Percentiles rank a stretch among this genome's conserved stretches.
These are phyloP conservation scores for Drosophila ambigua DNA, from an alignment of 1,140 invertebrate species.

Conservation along the genomic window DNA sequence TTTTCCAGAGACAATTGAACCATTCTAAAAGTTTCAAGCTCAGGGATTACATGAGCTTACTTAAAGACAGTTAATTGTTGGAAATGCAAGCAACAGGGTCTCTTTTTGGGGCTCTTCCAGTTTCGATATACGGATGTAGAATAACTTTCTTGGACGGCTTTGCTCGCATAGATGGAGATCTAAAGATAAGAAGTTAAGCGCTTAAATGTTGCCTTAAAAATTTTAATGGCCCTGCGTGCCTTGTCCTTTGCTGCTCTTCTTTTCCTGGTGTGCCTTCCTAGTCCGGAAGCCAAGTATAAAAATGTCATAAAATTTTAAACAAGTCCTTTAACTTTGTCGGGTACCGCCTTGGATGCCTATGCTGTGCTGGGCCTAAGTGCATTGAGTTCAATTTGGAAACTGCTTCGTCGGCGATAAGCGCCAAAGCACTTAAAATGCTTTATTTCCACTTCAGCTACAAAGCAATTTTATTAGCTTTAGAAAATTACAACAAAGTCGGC, in stretches of 20 bases:
- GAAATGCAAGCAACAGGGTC: slow-evolving; percentile 53
- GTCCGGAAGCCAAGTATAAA: slow-evolving; percentile 58
- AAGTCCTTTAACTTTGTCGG: slow-evolving; percentile 75
- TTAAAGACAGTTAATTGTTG: slow-evolving; percentile 65
- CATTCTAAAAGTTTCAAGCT: slow-evolving; percentile 33
- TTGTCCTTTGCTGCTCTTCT: not conserved
- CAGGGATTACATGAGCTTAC: slow-evolving; percentile 21
- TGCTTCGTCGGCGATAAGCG: slow-evolving; percentile 74
- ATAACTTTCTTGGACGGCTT: slow-evolving; percentile 52
- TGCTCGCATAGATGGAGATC: slow-evolving; percentile 61
- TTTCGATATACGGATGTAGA: slow-evolving; percentile 37
- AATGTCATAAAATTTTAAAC: slow-evolving; percentile 82
- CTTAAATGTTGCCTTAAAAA: slow-evolving; percentile 79
- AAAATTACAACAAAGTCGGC: slow-evolving; percentile 77
- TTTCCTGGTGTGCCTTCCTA: not conserved
- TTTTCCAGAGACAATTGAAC: slow-evolving; percentile 51
- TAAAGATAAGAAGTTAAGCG: slow-evolving; percentile 75
- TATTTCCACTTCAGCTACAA: slow-evolving; percentile 78
- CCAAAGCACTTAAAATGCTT: slow-evolving; percentile 77
- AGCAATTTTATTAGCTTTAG: slow-evolving; percentile 82
- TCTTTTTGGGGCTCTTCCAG: slow-evolving; percentile 13
- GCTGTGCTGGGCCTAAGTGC: slow-evolving; percentile 40
- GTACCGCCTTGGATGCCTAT: not conserved
- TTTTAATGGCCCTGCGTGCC: slow-evolving; percentile 65
- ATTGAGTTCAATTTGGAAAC: slow-evolving; percentile 71